Base-by-base conservation (phyloP, 2,888 invertebrate genomes). In the Lasioglossum oenotherae region DNA sequence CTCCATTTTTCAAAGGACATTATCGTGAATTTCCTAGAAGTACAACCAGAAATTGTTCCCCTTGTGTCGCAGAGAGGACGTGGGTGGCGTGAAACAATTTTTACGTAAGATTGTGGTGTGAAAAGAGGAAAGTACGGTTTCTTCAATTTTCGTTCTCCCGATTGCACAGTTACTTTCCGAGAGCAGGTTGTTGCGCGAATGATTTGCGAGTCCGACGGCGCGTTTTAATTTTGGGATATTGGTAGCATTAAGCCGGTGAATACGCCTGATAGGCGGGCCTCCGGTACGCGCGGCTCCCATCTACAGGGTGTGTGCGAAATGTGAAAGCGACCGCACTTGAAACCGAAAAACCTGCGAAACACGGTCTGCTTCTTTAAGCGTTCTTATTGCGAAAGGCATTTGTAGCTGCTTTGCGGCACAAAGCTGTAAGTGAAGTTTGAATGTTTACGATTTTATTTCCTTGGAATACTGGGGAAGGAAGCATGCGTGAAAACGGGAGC, bases 181-280 rank as follows among this genome's bases (percentile, higher is more conserved):
- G 88, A 87, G 74, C 87, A 78, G 78, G 86, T 83, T 87, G 88
- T 88, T 87, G 86, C 90, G 80, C 88, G 88, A 88, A 87, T 93
- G 93, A 93, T 92, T 93, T 93, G 93, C 92, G 91, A 89, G 90
- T 86, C 84, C 72, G 84, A 82, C 79, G 88, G 87, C 86, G 91
- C 86, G 90, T 91, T 93, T 92, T 93, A 93, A 92, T 93, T 93
- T 92, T 91, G 90, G 92, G 87, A 91, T 92, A 93, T 93, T 92
- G 93, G 91, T 91, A 86, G 90, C 87, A 89, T 91, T 91, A 91
- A 87, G 89, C 90, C 75, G 71, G 86, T 73, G 88, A 86, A 84
- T 86, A 88, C 86, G 88, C 80, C 85, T 82, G 89, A 87, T 88
- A 86, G 89, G 86, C 85, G 85, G 76, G 78, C 64, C 82, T 78